Evolutionary conservation across 2,888 invertebrate species (phyloP), one percentile per base, ranked within the genome.

Genomic region (Diaperis boleti): DNA sequence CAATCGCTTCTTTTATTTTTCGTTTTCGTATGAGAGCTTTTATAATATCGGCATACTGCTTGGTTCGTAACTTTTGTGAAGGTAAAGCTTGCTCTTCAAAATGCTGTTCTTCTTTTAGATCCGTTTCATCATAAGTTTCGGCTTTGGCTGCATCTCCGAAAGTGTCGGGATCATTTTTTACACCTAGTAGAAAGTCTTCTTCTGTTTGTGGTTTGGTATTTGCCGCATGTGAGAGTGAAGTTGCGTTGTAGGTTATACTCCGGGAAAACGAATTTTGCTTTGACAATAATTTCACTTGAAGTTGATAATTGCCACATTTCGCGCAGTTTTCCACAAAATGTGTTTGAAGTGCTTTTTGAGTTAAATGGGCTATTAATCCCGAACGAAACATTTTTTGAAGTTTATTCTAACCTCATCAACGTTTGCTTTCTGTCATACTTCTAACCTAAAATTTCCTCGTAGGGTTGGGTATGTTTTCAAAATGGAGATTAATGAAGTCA

Each of bases 1-100:
- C 87, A 13, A 95, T 84, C 0, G 96, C 96, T 79, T 92, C 90
- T 72, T 88, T 86, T 2, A 93, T 79, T 76, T 90, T 86, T 29
- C 88, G 87, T 55, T 87, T 84, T 17, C 80, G 76, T 3, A 93
- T 75, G 70, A 87, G 86, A 13, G 85, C 82, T 76, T 92, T 92
- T 2, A 94, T 92, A 64, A 91, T 78, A 69, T 86, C 85, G 0
- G 88, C 88, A 81, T 93, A 93, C 70, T 90, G 86, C 71, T 85
- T 88, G 0, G 83, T 86, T 2, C 85, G 83, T 10, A 88, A 77
- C 75, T 86, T 85, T 71, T 85, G 84, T 0, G 81, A 77, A 5
- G 64, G 66, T 8, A 63, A 13, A 2, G 87, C 86, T 37, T 81
- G 79, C 68, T 86, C 84, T 69, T 85, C 80, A 54, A 85, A 75